phyloP scores from a whole-genome alignment of 2,888 invertebrate species.

The Andrena dorsata region DNA sequence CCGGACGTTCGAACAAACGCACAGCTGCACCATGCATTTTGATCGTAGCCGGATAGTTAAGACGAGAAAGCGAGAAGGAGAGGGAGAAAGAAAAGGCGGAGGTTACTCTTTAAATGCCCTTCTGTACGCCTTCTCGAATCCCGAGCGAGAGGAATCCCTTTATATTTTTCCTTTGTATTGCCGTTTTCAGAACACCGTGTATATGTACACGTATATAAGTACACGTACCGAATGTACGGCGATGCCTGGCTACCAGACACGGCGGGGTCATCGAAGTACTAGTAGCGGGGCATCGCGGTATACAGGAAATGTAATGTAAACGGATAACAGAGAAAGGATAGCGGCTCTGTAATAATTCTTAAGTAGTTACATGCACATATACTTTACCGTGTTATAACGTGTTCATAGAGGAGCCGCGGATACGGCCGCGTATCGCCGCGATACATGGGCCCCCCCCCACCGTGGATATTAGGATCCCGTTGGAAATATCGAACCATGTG shows the following conservation, averaged over 20 bases:
- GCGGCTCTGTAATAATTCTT: conserved; percentile 68
- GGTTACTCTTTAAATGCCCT: background rate
- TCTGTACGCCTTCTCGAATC: background rate
- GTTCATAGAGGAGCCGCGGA: conserved; percentile 78
- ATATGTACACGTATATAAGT: conserved; percentile 51
- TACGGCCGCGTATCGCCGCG: conserved; percentile 56
- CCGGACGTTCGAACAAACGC: background rate
- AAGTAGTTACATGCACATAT: conserved; percentile 76
- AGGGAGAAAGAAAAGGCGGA: background rate
- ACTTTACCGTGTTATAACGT: conserved; percentile 81
- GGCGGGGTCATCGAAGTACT: no score
- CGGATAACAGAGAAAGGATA: conserved; percentile 53
- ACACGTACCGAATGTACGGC: conserved; percentile 37
- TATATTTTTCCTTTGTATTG: conserved; percentile 41
- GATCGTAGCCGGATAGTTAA: conserved; percentile 7
- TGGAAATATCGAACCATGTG: conserved; percentile 15
- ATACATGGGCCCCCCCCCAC: conserved; percentile 34
- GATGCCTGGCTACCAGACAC: no score
- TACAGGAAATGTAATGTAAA: conserved; percentile 58
- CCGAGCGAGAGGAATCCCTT: conserved; percentile 17
- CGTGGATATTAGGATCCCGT: background rate
- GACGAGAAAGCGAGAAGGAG: no score
- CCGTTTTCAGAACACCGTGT: conserved; percentile 32
- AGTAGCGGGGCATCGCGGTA: background rate
- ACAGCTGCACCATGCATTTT: conserved; percentile 29